Evolutionary conservation across 2,797 vertebrate species (phyloP), one percentile per base, ranked within the genome.

Genomic region (Lemur catta): DNA sequence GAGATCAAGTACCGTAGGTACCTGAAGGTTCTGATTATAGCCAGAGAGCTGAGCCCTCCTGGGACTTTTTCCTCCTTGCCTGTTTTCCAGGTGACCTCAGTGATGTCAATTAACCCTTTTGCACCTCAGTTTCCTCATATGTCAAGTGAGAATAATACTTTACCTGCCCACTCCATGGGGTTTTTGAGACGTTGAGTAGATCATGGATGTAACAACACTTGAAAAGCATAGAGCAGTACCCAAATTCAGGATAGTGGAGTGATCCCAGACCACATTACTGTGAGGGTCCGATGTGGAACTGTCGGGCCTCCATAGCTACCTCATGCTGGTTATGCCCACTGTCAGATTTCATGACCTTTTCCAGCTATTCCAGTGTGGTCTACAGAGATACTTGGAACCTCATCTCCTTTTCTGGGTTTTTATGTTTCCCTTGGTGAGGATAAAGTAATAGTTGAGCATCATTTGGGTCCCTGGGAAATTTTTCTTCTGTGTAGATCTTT

Each of bases 401-500:
- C 48, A 15, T 71, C 65, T 91, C 11, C 69, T 85, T 69, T 79
- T 50, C 18, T 89, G 46, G 24, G 30, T 63, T 95, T 91, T 93
- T 75, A 72, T 26, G 30, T 92, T 87, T 69, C 33, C 18, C 28
- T 88, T 46, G 85, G 24, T 78, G 75, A 92, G 38, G 7, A 30
- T 87, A 71, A 82, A 84, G 20, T 75, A 75, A 89, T 52, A 78
- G 17, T 48, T 12, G 7, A 84, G 65, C 33, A 69, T 86, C 22
- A 33, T 63, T 30, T 89, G 55, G 11, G 38, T 80, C 48, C 30
- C 10, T 94, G 90, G 75, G 75, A 93, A 91, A 81, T 84, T 93
- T 86, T 61, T 50, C 59, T 84, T 96, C 35, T 67, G 5, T 1
- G 1, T 94, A 20, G 28, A 85, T 84, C 95, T 96, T 79, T 91